A percentile compares a stretch with the other conserved stretches of the same genome.
Evolutionary conservation across 2,113 vertebrate genomes (phyloP).

Genomic region (Microcebus griseorufus): DNA sequence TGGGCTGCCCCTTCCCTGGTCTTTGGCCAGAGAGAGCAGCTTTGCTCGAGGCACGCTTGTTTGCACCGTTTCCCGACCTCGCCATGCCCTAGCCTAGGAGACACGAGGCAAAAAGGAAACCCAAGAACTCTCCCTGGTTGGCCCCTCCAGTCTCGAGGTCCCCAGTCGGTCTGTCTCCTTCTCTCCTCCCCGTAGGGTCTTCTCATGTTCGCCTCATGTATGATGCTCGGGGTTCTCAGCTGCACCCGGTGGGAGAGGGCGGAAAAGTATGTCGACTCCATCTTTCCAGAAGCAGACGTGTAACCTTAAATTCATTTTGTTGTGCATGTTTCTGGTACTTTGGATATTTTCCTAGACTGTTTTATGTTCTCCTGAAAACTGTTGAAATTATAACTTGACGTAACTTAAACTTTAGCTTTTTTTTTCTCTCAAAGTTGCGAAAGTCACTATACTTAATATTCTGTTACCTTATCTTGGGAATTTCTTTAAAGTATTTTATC

Average conservation of each 20-base stretch:
- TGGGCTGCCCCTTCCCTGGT: neutral
- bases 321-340: neutral
- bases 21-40: neutral
- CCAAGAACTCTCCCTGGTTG: neutral
- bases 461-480: neutral
- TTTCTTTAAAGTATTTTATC: neutral
- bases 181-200: no score
- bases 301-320: neutral
- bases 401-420: neutral
- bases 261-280: neutral
- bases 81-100: neutral
- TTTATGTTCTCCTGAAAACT: neutral
- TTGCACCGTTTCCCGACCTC: no score
- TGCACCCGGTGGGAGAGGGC: fast-evolving
- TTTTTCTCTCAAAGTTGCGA: neutral
- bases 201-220: fast-evolving
- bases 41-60: neutral
- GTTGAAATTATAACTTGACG: neutral
- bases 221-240: neutral
- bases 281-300: neutral
- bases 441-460: neutral
- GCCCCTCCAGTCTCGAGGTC: fast-evolving
- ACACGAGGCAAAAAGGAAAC: neutral
- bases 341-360: neutral
- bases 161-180: neutral